A percentile compares a stretch with the other conserved stretches of the same genome.
phyloP scores from a whole-genome alignment of 1,140 invertebrate genomes.

The Contarinia nasturtii region DNA sequence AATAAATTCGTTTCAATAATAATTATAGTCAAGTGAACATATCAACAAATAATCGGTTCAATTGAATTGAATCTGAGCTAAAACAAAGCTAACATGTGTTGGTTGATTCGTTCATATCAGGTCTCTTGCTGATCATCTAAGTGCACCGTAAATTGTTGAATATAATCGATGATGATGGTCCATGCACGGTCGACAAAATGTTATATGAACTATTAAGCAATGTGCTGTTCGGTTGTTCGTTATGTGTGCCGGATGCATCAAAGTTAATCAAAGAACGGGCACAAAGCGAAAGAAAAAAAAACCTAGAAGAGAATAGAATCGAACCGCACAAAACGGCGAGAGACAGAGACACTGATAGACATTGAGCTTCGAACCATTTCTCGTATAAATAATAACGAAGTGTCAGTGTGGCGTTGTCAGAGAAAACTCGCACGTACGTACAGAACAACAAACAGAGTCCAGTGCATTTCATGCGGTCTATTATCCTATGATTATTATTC shows the following conservation, averaged over 20 bases:
- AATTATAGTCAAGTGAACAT: no score
- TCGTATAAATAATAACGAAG: background rate
- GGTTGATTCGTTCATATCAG: no score
- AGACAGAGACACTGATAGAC: background rate
- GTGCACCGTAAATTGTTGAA: no score
- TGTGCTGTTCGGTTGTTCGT: background rate
- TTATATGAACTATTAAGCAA: background rate
- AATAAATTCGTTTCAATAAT: no score
- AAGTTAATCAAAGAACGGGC: background rate
- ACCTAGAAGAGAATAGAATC: slow-evolving; percentile 4
- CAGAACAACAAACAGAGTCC: slow-evolving; percentile 1
- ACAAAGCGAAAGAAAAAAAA: background rate
- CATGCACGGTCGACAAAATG: background rate
- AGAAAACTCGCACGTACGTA: background rate
- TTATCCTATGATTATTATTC: slow-evolving; percentile 4
- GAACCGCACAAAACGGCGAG: slow-evolving; percentile 5
- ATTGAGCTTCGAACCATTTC: background rate
- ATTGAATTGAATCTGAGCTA: no score
- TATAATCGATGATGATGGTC: background rate
- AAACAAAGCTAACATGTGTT: no score
- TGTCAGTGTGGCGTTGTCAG: no score
- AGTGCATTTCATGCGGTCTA: slow-evolving; percentile 2
- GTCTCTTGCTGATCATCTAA: no score
- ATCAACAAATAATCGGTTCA: no score
- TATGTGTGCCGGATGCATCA: background rate